Evolutionary conservation across 2,888 invertebrate genomes (phyloP).

Genomic region (Scaeva pyrastri): DNA sequence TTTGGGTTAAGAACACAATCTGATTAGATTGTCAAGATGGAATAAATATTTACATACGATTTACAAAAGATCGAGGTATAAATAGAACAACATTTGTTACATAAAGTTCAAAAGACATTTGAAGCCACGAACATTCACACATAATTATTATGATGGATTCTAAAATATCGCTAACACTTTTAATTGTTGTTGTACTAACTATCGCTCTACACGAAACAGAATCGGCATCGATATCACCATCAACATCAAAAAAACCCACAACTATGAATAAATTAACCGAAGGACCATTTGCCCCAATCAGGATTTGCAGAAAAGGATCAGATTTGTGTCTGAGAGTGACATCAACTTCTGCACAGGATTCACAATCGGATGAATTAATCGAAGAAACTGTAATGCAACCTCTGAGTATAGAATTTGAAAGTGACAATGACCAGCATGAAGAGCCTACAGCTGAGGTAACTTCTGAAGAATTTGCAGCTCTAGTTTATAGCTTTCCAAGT

Average conservation of each 20-base stretch:
- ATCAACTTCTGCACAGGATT: neutral
- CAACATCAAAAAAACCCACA: neutral
- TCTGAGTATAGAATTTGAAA: neutral
- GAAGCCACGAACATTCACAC: neutral
- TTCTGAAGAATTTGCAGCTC: neutral
- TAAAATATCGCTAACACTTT: neutral
- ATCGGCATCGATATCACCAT: neutral
- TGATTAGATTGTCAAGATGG: neutral
- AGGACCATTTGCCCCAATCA: neutral
- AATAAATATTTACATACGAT: neutral
- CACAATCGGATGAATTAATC: too few species aligned
- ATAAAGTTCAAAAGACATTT: neutral
- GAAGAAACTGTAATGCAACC: neutral
- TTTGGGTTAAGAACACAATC: slow-evolving; percentile 11
- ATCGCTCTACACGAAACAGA: neutral
- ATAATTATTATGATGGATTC: neutral
- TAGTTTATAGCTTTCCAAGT: neutral
- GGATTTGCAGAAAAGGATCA: neutral
- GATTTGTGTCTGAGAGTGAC: neutral
- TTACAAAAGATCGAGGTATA: neutral
- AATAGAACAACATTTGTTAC: neutral
- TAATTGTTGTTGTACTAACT: neutral
- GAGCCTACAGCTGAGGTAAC: neutral
- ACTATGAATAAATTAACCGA: too few species aligned
- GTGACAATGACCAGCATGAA: neutral